Conservation (phyloP, 2,888 invertebrate genomes). For the Itoplectis maculator region DNA sequence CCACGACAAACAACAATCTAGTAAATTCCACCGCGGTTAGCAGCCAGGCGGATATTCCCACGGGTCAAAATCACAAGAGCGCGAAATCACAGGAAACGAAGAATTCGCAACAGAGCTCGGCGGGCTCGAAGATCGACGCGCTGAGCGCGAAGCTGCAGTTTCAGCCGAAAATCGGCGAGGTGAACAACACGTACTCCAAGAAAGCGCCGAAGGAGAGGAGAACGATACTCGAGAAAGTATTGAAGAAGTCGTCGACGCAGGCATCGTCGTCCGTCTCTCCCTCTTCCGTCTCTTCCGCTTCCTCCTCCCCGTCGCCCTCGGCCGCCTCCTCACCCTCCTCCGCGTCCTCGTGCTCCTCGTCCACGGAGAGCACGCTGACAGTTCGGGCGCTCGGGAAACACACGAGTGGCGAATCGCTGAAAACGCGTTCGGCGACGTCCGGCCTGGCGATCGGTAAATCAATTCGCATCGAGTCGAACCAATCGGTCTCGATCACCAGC, state of each 20-base stretch:
- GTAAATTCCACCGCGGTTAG: constrained; percentile 27
- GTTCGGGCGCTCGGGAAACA: constrained; percentile 43
- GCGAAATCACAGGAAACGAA: constrained; percentile 49
- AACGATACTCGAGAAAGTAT: constrained; percentile 67
- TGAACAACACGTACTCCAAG: constrained; percentile 80
- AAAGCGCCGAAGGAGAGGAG: constrained; percentile 78
- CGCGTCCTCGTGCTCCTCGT: constrained; percentile 46
- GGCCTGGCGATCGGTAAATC: constrained; percentile 33
- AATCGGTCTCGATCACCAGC: constrained; percentile 41
- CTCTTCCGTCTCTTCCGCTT: constrained; percentile 6
- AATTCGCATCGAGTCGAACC: constrained; percentile 42
- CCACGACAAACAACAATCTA: constrained; percentile 55
- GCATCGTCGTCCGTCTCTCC: constrained; percentile 39
- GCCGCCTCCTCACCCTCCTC: constrained; percentile 39
- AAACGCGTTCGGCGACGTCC: constrained; percentile 38
- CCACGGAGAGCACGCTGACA: constrained; percentile 41
- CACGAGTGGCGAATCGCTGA: constrained; percentile 14
- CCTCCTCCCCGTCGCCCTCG: constrained; percentile 45
- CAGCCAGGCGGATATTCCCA: constrained; percentile 31
- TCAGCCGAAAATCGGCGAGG: constrained; percentile 81
- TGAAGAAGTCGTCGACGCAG: constrained; percentile 72
- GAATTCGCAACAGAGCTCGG: constrained; percentile 51
- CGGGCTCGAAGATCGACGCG: constrained; percentile 82
- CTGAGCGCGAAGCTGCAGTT: constrained; percentile 81
- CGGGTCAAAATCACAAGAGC: constrained; percentile 46